A percentile compares a stretch with the other conserved stretches of the same genome.
Conservation (phyloP, 2,888 invertebrate species). For the Andrena fulva region DNA sequence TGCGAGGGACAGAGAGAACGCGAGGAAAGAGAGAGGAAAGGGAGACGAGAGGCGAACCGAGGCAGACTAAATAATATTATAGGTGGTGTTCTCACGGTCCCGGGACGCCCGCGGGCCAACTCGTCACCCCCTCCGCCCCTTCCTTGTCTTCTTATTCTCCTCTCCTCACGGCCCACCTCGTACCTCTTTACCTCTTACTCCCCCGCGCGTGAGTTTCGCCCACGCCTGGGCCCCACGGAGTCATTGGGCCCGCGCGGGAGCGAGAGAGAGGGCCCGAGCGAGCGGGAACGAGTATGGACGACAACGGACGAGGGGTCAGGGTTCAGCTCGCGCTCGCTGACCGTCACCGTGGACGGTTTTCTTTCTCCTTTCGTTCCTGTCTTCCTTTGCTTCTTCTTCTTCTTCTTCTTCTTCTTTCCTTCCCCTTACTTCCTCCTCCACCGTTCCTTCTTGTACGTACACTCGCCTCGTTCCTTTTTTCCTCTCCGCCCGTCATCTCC, state of each 20-base stretch:
- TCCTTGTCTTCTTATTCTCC: conserved; percentile 67
- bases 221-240: conserved; percentile 77
- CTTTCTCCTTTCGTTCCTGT: conserved; percentile 68
- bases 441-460: neutral
- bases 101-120: conserved; percentile 85
- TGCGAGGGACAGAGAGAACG: conserved; percentile 44
- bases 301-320: conserved; percentile 78
- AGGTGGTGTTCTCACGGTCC: conserved; percentile 85
- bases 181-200: conserved; percentile 53
- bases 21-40: conserved; percentile 52
- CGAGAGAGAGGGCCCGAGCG: conserved; percentile 62
- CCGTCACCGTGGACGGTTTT: conserved; percentile 84
- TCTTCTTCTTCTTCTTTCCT: conserved; percentile 49
- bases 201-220: conserved; percentile 79
- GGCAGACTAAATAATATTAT: conserved; percentile 85
- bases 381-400: conserved; percentile 18
- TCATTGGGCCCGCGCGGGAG: conserved; percentile 63
- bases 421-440: neutral
- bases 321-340: conserved; percentile 84
- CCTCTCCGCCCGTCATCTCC: neutral
- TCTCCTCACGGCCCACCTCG: conserved; percentile 61
- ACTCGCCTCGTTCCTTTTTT: neutral
- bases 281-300: conserved; percentile 64
- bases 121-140: conserved; percentile 76
- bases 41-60: conserved; percentile 70